Evolutionary conservation across 2,113 vertebrate species (phyloP).

Genomic region (Hymenochirus boettgeri): DNA sequence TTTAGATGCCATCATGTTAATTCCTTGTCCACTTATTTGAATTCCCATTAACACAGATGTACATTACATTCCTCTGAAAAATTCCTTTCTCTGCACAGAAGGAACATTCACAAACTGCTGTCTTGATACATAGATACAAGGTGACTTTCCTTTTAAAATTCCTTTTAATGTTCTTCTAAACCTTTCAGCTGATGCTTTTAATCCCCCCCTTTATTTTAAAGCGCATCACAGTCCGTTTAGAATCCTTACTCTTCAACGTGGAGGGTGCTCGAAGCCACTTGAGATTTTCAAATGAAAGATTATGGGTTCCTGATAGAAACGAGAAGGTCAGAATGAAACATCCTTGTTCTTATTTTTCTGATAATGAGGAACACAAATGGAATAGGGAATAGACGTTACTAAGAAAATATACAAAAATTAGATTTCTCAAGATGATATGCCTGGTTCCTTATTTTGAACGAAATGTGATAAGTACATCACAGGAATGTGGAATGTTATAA

Average conservation of each 20-base stretch:
- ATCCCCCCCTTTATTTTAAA: constrained; percentile 16
- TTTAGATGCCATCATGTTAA: no score
- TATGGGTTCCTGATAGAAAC: constrained; percentile 10
- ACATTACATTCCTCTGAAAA: no score
- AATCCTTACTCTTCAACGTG: constrained; percentile 15
- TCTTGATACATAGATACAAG: no score
- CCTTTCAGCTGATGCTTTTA: constrained; percentile 28
- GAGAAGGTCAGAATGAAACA: constrained; percentile 19
- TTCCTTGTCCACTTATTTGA: no score
- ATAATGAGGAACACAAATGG: constrained; percentile 17
- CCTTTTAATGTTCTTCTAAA: constrained; percentile 23
- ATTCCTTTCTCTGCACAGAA: neutral
- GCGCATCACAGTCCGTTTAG: neutral
- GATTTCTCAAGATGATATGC: no score
- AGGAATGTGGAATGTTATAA: no score
- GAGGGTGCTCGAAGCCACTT: constrained; percentile 11
- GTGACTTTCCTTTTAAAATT: constrained; percentile 30
- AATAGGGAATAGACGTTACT: no score
- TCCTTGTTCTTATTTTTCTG: constrained; percentile 24
- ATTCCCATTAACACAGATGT: no score
- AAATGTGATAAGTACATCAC: no score
- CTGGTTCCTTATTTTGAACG: no score
- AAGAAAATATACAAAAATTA: no score
- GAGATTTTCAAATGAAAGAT: constrained; percentile 33
- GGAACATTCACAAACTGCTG: no score